phyloP scores from a whole-genome alignment of 37 sponge, comb jelly and placozoan species.

The Ianthella basta region DNA sequence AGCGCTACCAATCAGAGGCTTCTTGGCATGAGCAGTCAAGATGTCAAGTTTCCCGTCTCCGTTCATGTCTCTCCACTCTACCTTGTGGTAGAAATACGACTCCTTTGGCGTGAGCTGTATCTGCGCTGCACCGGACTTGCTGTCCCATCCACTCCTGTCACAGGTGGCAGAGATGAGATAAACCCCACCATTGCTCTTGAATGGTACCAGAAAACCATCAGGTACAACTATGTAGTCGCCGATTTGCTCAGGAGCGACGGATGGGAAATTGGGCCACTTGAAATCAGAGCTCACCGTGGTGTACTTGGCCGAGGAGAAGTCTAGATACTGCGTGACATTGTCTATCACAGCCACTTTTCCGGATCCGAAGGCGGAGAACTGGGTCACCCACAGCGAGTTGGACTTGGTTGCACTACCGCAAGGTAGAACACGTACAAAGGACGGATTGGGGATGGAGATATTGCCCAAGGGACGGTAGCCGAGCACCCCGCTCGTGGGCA shows the following conservation, averaged over 20 bases:
- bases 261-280: constrained; percentile 52
- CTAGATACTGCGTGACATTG: constrained; percentile 21
- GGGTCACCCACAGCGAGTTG: constrained; percentile 55
- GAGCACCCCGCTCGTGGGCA: not conserved
- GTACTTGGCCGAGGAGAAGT: constrained; percentile 40
- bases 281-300: constrained; percentile 10
- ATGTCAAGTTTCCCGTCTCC: constrained; percentile 47
- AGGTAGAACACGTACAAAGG: constrained; percentile 39
- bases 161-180: constrained; percentile 36
- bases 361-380: constrained; percentile 46
- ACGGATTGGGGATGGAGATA: constrained; percentile 33
- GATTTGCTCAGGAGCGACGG: constrained; percentile 39
- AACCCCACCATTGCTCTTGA: constrained; percentile 27
- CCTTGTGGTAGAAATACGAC: constrained; percentile 46
- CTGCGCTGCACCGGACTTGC: not conserved
- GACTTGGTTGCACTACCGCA: constrained; percentile 14
- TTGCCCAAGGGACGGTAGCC: constrained; percentile 46
- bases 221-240: constrained; percentile 46
- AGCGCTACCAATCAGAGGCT: constrained; percentile 17
- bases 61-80: constrained; percentile 51
- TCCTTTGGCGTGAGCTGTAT: constrained; percentile 40
- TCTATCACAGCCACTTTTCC: constrained; percentile 32
- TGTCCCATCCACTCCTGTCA: not conserved
- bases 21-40: constrained; percentile 41
- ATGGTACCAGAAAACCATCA: constrained; percentile 56